A percentile compares a stretch with the other conserved stretches of the same genome.
These are phyloP conservation scores for Aegithalos caudatus DNA, from an alignment of 2,113 vertebrate species.

Conservation along the genomic window DNA sequence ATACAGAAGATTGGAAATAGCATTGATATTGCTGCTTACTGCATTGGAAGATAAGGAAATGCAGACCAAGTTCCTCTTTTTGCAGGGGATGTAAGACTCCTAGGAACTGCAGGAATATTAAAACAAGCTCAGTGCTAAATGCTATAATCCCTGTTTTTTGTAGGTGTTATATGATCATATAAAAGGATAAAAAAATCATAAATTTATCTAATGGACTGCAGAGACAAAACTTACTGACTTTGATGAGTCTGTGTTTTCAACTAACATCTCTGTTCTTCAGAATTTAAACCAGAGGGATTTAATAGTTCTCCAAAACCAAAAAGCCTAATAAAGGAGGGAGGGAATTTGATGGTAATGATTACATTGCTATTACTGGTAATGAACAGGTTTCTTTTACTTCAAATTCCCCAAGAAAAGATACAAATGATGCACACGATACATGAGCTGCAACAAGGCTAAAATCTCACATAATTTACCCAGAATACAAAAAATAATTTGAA, in stretches of 20 bases:
- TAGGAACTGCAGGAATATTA: neutral
- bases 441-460: neutral
- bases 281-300: neutral
- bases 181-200: neutral
- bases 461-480: neutral
- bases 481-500: neutral
- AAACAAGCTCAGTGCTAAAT: neutral
- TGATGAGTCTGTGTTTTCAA: neutral
- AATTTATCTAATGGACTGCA: neutral
- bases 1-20: slow-evolving; percentile 4
- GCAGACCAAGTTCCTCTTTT: neutral
- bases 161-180: neutral
- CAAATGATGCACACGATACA: neutral
- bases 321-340: neutral
- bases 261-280: neutral
- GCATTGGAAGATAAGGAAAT: slow-evolving; percentile 4
- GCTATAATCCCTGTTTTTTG: neutral
- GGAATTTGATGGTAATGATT: neutral
- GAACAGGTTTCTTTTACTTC: neutral
- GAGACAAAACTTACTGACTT: neutral
- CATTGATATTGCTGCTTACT: neutral
- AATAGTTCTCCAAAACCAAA: neutral
- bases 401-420: neutral
- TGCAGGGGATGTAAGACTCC: neutral
- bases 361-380: neutral